Evolutionary conservation across 2,888 invertebrate species (phyloP).

Genomic region (Scelioninae gen. 2): DNA sequence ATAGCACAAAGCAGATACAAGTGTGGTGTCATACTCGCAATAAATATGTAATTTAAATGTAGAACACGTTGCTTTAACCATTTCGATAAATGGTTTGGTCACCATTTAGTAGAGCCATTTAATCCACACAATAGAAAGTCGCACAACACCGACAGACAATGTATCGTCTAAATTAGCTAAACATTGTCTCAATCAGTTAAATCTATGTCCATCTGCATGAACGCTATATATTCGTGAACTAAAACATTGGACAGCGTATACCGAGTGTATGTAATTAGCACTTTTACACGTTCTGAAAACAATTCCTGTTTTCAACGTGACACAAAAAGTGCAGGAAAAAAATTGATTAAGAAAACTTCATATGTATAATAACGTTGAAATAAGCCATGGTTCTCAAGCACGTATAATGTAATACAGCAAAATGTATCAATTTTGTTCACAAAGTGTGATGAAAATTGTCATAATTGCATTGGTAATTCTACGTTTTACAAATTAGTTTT

Average conservation of each 20-base stretch:
- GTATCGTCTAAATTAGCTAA: conserved; percentile 55
- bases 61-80: conserved; percentile 14
- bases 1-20: conserved; percentile 1
- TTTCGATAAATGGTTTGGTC: conserved; percentile 52
- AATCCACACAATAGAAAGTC: conserved; percentile 53
- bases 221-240: conserved; percentile 10
- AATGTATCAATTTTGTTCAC: not conserved
- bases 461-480: too few species aligned
- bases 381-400: too few species aligned
- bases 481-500: too few species aligned
- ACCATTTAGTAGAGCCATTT: conserved; percentile 48
- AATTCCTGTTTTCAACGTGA: not conserved
- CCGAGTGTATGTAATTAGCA: conserved; percentile 10
- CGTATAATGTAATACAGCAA: not conserved
- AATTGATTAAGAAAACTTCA: too few species aligned
- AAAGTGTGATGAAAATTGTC: too few species aligned
- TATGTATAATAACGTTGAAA: not conserved
- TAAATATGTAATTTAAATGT: conserved; percentile 34
- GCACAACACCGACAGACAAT: conserved; percentile 41
- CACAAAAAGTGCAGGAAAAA: too few species aligned
- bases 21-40: conserved; percentile 9
- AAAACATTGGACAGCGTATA: conserved; percentile 9
- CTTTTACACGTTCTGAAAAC: conserved; percentile 2
- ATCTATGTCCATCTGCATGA: conserved; percentile 30
- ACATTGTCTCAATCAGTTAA: conserved; percentile 54